A percentile compares a stretch with the other conserved stretches of the same genome.
phyloP scores from a whole-genome alignment of 2,888 invertebrate species.

The Chrysolina americana region DNA sequence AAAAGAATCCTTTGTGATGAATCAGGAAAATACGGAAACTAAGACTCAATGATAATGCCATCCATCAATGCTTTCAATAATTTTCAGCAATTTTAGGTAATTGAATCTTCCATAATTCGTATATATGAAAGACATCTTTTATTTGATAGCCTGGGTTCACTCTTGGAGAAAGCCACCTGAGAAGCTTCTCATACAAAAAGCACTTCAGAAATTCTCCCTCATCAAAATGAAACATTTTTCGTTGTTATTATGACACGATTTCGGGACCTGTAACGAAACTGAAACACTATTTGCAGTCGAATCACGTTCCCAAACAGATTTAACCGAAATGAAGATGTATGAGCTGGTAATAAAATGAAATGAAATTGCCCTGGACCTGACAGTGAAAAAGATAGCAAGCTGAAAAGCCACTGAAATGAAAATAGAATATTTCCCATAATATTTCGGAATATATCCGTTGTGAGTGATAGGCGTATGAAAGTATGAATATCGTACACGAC shows the following conservation, averaged over 20 bases:
- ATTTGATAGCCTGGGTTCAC: neutral
- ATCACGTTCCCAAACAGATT: constrained; percentile 38
- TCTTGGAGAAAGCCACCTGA: neutral
- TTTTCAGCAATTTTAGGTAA: no score
- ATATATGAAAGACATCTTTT: no score
- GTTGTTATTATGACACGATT: constrained; percentile 11
- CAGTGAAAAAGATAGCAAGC: constrained; percentile 33
- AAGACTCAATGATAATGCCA: no score
- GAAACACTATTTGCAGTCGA: constrained; percentile 19
- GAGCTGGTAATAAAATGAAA: constrained; percentile 43
- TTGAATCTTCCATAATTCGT: no score
- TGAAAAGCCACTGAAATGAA: constrained; percentile 27
- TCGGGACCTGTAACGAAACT: neutral
- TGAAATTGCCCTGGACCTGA: constrained; percentile 35
- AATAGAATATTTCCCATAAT: constrained; percentile 27
- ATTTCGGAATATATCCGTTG: constrained; percentile 21
- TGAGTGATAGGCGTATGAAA: constrained; percentile 17
- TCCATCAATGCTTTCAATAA: no score
- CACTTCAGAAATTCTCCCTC: neutral
- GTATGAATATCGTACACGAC: constrained; percentile 16
- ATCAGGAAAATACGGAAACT: no score
- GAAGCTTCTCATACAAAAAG: neutral
- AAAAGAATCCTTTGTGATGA: no score
- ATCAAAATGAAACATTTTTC: neutral
- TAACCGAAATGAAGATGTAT: constrained; percentile 45